Conservation (phyloP, 23 tunicate genomes). For the Ciona savignyi region DNA sequence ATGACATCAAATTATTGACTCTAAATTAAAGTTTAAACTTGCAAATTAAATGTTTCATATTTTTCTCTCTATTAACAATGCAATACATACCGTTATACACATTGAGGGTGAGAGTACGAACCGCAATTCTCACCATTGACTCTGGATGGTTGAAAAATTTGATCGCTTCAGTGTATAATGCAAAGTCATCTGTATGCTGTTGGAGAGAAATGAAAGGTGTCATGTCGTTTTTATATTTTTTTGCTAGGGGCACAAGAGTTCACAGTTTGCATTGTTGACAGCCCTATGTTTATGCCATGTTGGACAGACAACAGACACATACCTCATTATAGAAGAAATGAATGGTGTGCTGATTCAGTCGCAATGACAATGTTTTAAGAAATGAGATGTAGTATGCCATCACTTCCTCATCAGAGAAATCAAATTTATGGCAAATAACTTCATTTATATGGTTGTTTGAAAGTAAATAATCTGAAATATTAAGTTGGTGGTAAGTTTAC, state of each 20-base stretch:
- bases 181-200: slow-evolving; percentile 99
- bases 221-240: too few species aligned
- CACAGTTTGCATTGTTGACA: too few species aligned
- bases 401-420: slow-evolving; percentile 98
- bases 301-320: too few species aligned
- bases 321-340: slow-evolving; percentile 99
- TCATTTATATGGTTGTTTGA: slow-evolving; percentile 99
- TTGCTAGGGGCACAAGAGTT: too few species aligned
- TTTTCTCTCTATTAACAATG: too few species aligned
- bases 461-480: slow-evolving; percentile 79
- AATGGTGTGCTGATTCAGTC: slow-evolving; percentile 87
- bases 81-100: slow-evolving; percentile 76
- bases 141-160: slow-evolving; percentile 95
- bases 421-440: slow-evolving; percentile 94
- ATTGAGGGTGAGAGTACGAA: slow-evolving; percentile 85
- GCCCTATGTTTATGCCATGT: too few species aligned
- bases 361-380: slow-evolving; percentile 87
- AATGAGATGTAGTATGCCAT: slow-evolving; percentile 99
- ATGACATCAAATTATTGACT: too few species aligned
- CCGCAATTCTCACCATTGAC: slow-evolving; percentile 98
- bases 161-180: slow-evolving; percentile 97
- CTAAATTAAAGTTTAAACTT: too few species aligned
- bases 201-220: too few species aligned
- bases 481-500: too few species aligned
- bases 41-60: too few species aligned